phyloP scores from a whole-genome alignment of 2,113 vertebrate genomes.

The Amia ocellicauda region DNA sequence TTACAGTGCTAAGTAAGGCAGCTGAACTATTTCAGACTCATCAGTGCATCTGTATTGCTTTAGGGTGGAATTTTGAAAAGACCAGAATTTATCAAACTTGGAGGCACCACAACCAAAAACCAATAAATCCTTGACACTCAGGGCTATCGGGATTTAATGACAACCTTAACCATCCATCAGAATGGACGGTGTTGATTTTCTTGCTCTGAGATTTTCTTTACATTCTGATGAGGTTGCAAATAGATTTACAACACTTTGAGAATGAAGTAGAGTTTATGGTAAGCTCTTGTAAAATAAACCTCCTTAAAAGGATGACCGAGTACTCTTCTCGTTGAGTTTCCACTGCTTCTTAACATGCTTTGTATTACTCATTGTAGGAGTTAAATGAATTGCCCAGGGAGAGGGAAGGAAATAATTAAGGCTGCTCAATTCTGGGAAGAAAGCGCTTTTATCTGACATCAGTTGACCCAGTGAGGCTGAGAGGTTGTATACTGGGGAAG shows the following conservation, averaged over 20 bases:
- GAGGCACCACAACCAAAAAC: too few relatives aligned
- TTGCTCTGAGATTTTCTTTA: neutral
- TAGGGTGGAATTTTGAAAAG: too few relatives aligned
- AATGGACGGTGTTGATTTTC: too few relatives aligned
- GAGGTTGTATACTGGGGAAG: neutral
- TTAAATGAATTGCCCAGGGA: neutral
- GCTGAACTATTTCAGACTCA: too few relatives aligned
- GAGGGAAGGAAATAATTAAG: constrained; percentile 13
- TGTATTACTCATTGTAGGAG: constrained; percentile 5
- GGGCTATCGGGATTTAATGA: too few relatives aligned
- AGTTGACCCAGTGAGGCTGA: neutral
- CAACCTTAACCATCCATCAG: too few relatives aligned
- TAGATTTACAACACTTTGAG: constrained; percentile 12
- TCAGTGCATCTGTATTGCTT: too few relatives aligned
- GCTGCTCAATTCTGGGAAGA: constrained; percentile 8
- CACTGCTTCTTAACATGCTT: neutral
- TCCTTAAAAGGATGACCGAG: constrained; percentile 8
- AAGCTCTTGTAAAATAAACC: neutral
- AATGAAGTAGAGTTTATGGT: constrained; percentile 2
- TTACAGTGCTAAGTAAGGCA: too few relatives aligned
- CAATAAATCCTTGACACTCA: too few relatives aligned
- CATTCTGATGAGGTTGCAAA: constrained; percentile 24
- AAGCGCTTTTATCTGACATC: constrained; percentile 3
- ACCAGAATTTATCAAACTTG: too few relatives aligned
- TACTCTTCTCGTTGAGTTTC: constrained; percentile 1